phyloP scores from a whole-genome alignment of 2,797 vertebrate species.

The Poeciliopsis gracilis region DNA sequence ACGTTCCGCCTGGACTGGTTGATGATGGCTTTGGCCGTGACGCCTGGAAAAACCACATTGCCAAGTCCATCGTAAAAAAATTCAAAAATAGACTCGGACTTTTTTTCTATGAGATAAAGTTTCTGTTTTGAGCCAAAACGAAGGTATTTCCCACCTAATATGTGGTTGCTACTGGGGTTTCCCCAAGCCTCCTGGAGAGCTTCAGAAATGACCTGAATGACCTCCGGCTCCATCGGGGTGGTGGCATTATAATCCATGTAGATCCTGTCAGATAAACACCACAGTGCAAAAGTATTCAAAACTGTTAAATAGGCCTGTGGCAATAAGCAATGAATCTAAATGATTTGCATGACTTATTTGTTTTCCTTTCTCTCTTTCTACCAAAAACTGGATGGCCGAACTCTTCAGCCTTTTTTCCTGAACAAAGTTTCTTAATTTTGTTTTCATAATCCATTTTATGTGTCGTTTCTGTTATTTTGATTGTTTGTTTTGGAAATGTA shows the following conservation, averaged over 20 bases:
- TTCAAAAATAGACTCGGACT: neutral
- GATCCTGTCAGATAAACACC: conserved; percentile 65
- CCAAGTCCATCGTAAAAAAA: neutral
- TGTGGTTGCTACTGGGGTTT: conserved; percentile 92
- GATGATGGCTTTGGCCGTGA: conserved; percentile 87
- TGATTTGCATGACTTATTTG: too few species aligned
- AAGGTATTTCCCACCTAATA: conserved; percentile 79
- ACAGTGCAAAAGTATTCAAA: neutral
- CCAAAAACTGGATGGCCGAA: too few species aligned
- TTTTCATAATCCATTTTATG: too few species aligned
- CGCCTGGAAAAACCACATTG: conserved; percentile 71
- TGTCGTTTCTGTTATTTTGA: too few species aligned
- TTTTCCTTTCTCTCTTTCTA: too few species aligned
- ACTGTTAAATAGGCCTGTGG: neutral
- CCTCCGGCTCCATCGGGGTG: conserved; percentile 88
- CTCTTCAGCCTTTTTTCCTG: too few species aligned
- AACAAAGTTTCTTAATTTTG: too few species aligned
- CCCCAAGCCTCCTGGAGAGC: conserved; percentile 92
- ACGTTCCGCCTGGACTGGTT: conserved; percentile 83
- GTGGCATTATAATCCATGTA: conserved; percentile 97
- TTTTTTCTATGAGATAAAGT: neutral
- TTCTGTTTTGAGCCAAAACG: neutral
- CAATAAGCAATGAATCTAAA: too few species aligned
- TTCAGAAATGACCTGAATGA: conserved; percentile 78
- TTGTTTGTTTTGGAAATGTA: too few species aligned